phyloP scores from a whole-genome alignment of 2,888 invertebrate species.

The Pinctada fucata region DNA sequence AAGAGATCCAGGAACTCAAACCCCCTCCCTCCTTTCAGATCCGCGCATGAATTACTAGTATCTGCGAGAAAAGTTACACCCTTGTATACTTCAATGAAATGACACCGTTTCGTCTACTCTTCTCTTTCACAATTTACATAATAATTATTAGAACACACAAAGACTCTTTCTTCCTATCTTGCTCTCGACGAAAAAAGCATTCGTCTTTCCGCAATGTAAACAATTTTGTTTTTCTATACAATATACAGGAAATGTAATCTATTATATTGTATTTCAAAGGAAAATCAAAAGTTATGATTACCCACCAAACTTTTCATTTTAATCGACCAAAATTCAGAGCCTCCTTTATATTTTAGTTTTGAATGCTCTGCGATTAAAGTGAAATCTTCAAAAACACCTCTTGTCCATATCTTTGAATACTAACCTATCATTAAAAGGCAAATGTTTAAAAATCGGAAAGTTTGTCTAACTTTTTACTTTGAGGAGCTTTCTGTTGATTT shows the following conservation, averaged over 20 bases:
- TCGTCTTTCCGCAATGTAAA: neutral
- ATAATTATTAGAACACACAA: too few species aligned
- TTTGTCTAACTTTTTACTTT: neutral
- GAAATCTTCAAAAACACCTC: neutral
- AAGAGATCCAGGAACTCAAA: too few species aligned
- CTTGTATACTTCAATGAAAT: too few species aligned
- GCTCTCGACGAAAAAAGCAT: too few species aligned
- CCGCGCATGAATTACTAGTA: too few species aligned
- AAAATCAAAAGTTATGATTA: neutral
- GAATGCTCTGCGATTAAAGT: neutral
- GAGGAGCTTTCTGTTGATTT: too few species aligned
- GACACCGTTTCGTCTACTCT: too few species aligned
- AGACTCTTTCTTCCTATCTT: too few species aligned
- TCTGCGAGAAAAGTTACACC: too few species aligned
- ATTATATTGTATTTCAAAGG: neutral
- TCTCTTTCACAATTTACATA: too few species aligned
- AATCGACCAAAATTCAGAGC: neutral
- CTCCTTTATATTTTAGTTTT: neutral
- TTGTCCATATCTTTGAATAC: neutral
- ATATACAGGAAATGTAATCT: neutral
- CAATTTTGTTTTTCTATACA: neutral
- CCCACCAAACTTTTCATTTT: neutral
- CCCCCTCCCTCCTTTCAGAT: too few species aligned
- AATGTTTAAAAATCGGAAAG: neutral
- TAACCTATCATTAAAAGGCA: neutral